Evolutionary conservation across 1,140 invertebrate species (phyloP), one percentile per base, ranked within the genome.

Genomic region (Magallana gigas): DNA sequence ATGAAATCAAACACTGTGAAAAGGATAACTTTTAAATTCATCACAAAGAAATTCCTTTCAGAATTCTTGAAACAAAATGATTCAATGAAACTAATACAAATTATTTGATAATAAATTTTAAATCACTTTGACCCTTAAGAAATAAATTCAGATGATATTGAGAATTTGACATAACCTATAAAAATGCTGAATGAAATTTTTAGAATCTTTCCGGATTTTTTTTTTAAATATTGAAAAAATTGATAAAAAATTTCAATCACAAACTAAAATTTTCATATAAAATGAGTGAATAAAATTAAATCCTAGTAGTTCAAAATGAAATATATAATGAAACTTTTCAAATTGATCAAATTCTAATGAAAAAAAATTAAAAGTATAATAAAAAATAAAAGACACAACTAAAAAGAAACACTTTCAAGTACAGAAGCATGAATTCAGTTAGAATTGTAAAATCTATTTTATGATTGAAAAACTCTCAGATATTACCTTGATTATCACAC

Each of bases 401-500:
- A 76, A 12, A 12, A 76, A 23, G 29, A 76, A 29, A 23, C 8
- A 23, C 18, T 76, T 29, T 29, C 9, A 29, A 9, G 1, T 29
- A 29, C 9, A 9, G 36, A 76, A 76, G 23, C 23, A 76, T 76
- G 9, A 76, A 29, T 76, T 76, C 23, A 76, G 23, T 36, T 11
- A 76, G 36, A 71, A 76, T 29, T 76, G 23, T 36, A 76, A 76
- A 18, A 36, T 12, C 68, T 76, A 71, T 36, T 29, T 76, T 36
- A 11, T 64, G 11, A 18, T 18, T n/a, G 8, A 64, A 76, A 23
- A 76, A 76, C 23, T 29, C 68, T 76, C 23, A 12, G 36, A 76
- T 29, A 12, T 76, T 76, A 76, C 68, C 68, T 76, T 76, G 68
- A 76, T 76, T 36, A 76, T 29, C 68, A 76, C 68, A 76, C 68